These are phyloP conservation scores for Drosophila austrosaltans DNA, from an alignment of 2,888 invertebrate species.

Conservation along the genomic window DNA sequence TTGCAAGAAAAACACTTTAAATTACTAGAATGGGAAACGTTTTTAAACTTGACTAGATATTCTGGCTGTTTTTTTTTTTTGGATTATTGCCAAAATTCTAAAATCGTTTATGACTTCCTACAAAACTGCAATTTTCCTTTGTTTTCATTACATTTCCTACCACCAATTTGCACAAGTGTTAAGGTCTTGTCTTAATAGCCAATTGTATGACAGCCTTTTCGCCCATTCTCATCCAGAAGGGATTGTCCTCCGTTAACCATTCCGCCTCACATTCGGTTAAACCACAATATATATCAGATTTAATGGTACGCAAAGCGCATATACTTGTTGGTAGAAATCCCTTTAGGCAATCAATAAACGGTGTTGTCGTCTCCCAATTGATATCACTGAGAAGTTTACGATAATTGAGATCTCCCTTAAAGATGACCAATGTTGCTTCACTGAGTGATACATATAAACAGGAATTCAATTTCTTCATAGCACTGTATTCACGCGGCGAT, in stretches of 20 bases:
- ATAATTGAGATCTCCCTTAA: conserved; percentile 98
- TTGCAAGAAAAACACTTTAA: too few species aligned
- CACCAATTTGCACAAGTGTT: background rate
- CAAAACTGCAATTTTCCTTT: too few species aligned
- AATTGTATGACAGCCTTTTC: conserved; percentile 91
- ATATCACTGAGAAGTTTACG: conserved; percentile 95
- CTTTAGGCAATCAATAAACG: conserved; percentile 84
- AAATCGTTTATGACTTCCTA: too few species aligned
- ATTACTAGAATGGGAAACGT: too few species aligned
- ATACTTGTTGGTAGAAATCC: conserved; percentile 92
- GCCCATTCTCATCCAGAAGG: conserved; percentile 92
- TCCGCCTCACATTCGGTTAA: conserved; percentile 87
- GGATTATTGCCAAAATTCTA: too few species aligned
- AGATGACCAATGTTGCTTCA: conserved; percentile 88
- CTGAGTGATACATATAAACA: conserved; percentile 89
- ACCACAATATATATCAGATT: conserved; percentile 94
- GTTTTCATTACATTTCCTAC: too few species aligned
- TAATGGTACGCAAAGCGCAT: conserved; percentile 92
- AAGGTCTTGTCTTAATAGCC: conserved; percentile 61
- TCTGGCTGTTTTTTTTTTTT: too few species aligned
- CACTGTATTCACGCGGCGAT: conserved; percentile 89
- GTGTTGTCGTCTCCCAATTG: conserved; percentile 89
- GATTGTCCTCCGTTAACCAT: conserved; percentile 84
- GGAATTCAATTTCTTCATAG: conserved; percentile 89
- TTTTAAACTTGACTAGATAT: too few species aligned